Evolutionary conservation across 64 coral and sea anemone species (phyloP).

Genomic region (Montipora foliosa): DNA sequence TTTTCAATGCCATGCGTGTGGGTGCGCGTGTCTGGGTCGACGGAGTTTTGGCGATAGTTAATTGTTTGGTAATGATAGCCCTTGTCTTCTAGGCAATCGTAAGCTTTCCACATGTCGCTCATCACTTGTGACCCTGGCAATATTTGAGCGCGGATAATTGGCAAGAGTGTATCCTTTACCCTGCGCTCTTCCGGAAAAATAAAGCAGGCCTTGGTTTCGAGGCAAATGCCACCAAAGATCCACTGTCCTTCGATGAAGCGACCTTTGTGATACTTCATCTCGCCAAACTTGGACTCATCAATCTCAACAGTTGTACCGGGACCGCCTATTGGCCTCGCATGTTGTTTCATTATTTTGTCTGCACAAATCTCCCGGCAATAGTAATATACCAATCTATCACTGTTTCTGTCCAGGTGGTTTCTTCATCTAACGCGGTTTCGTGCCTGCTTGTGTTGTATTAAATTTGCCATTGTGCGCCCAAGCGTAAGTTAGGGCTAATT

Average conservation of each 20-base stretch:
- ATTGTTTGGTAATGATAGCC: no score
- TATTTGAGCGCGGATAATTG: conserved; percentile 9
- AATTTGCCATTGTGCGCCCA: conserved; percentile 37
- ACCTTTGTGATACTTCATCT: conserved; percentile 15
- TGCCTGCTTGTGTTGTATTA: background rate
- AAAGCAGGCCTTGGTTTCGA: background rate
- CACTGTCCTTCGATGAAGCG: conserved; percentile 48
- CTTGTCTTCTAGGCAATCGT: background rate
- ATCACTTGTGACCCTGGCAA: background rate
- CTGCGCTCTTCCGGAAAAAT: background rate
- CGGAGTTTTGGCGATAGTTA: background rate
- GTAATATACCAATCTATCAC: conserved; percentile 54
- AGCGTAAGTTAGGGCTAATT: conserved; percentile 54
- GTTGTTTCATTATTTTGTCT: conserved; percentile 36
- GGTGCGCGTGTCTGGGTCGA: no score
- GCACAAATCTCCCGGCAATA: conserved; percentile 66
- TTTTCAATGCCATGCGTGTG: no score
- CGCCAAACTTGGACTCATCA: conserved; percentile 74
- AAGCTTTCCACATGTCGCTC: no score
- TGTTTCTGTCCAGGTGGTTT: conserved; percentile 38
- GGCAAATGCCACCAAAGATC: conserved; percentile 10
- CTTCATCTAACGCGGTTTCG: conserved; percentile 6
- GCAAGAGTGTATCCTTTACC: background rate
- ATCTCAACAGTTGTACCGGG: conserved; percentile 61
- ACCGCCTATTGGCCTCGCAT: conserved; percentile 43